Conservation (phyloP, 2,888 invertebrate genomes). For the Heteropelma amictum region DNA sequence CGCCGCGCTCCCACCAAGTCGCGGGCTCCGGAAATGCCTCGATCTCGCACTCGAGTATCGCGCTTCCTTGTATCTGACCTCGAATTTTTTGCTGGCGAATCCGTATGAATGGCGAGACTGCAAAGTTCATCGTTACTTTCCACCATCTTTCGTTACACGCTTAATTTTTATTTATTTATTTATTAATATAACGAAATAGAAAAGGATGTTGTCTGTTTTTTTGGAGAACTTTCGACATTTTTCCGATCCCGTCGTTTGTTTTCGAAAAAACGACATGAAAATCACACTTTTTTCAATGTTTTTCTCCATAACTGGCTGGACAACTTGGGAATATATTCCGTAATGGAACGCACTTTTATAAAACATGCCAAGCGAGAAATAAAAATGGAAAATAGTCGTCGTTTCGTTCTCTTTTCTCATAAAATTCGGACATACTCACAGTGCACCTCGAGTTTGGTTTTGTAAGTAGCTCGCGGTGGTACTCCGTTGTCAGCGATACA, state of each 20-base stretch:
- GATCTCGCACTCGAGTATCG: slow-evolving; percentile 89
- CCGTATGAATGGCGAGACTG: slow-evolving; percentile 91
- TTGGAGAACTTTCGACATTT: too few relatives aligned
- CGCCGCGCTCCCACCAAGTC: slow-evolving; percentile 90
- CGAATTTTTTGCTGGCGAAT: slow-evolving; percentile 88
- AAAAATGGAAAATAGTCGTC: background rate
- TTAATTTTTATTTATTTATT: background rate
- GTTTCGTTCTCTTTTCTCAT: background rate
- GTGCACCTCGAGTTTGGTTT: slow-evolving; percentile 91
- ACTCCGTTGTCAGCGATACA: slow-evolving; percentile 93
- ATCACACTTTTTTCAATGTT: too few relatives aligned
- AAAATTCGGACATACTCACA: slow-evolving; percentile 83
- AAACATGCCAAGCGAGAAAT: background rate
- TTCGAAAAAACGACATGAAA: too few relatives aligned
- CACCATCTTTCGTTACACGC: background rate
- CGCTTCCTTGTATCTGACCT: slow-evolving; percentile 84
- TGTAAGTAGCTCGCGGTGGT: slow-evolving; percentile 88
- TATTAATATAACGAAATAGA: too few relatives aligned
- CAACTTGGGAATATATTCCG: too few relatives aligned
- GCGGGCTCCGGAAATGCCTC: slow-evolving; percentile 93
- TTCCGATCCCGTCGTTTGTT: too few relatives aligned
- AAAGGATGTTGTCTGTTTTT: too few relatives aligned
- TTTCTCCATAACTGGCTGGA: too few relatives aligned
- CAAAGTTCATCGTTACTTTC: slow-evolving; percentile 55
- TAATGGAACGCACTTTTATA: too few relatives aligned